A percentile compares a stretch with the other conserved stretches of the same genome.
Evolutionary conservation across 1,140 invertebrate genomes (phyloP).

Genomic region (Musca vetustissima): DNA sequence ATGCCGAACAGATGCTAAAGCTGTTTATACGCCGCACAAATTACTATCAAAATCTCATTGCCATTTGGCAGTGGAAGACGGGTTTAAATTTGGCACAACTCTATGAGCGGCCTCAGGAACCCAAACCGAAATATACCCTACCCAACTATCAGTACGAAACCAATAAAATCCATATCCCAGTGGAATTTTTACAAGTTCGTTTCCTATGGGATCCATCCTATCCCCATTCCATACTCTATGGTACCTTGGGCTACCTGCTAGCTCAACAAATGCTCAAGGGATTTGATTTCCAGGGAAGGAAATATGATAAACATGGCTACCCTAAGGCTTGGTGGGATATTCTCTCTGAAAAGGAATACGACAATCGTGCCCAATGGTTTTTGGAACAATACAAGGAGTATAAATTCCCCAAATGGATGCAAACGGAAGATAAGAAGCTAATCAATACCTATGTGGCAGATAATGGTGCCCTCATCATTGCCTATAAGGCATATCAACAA

Average conservation of each 20-base stretch:
- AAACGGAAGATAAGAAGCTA: not conserved
- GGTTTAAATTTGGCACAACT: slow-evolving; percentile 80
- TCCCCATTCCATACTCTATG: slow-evolving; percentile 89
- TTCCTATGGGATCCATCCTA: slow-evolving; percentile 86
- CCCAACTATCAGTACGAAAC: slow-evolving; percentile 86
- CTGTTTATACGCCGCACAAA: slow-evolving; percentile 74
- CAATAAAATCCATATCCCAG: slow-evolving; percentile 96
- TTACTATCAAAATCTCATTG: slow-evolving; percentile 90
- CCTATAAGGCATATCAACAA: slow-evolving; percentile 77
- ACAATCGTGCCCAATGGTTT: slow-evolving; percentile 84
- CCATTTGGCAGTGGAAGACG: slow-evolving; percentile 75
- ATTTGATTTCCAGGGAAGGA: slow-evolving; percentile 91
- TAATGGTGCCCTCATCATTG: slow-evolving; percentile 88
- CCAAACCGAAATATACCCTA: slow-evolving; percentile 56
- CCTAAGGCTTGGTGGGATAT: slow-evolving; percentile 97
- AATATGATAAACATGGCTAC: slow-evolving; percentile 92
- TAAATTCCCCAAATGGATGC: slow-evolving; percentile 58
- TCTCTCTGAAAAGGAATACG: slow-evolving; percentile 83
- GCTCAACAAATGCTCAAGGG: slow-evolving; percentile 93
- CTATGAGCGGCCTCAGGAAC: slow-evolving; percentile 83
- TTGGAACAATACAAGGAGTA: slow-evolving; percentile 84
- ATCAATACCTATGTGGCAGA: slow-evolving; percentile 66
- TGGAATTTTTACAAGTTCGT: slow-evolving; percentile 88
- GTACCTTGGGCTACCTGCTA: slow-evolving; percentile 93
- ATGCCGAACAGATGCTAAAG: slow-evolving; percentile 73